These are phyloP conservation scores for Corbicula japonica DNA, from an alignment of 2,888 invertebrate genomes.

Conservation along the genomic window DNA sequence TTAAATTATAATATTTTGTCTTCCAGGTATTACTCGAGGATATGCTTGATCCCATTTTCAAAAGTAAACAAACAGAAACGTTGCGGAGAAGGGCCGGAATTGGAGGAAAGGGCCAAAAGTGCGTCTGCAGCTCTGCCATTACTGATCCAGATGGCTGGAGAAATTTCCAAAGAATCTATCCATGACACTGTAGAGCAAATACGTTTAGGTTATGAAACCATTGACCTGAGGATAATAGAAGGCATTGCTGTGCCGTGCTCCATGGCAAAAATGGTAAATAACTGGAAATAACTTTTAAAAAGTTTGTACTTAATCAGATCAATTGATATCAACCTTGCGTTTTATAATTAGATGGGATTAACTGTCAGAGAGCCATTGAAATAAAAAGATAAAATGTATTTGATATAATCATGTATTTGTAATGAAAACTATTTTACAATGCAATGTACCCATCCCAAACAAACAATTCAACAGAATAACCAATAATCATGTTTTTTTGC, in stretches of 20 bases:
- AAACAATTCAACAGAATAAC: too few relatives aligned
- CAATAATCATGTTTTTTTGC: too few relatives aligned
- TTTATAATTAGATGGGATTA: too few relatives aligned
- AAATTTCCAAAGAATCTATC: background rate
- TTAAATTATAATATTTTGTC: background rate
- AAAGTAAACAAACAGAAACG: background rate
- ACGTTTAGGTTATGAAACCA: background rate
- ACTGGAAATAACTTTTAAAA: background rate
- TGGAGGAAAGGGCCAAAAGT: constrained; percentile 4
- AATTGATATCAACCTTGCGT: too few relatives aligned
- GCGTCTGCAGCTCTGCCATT: constrained; percentile 2
- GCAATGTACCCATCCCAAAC: too few relatives aligned
- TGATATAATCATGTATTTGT: too few relatives aligned
- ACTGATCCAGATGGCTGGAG: constrained; percentile 1
- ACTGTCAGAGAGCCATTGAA: too few relatives aligned
- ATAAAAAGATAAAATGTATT: too few relatives aligned
- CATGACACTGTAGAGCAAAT: background rate
- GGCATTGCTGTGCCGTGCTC: constrained; percentile 4
- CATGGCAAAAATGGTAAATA: constrained; percentile 3
- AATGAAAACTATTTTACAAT: too few relatives aligned
- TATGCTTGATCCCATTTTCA: constrained; percentile 14
- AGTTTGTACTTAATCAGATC: too few relatives aligned
- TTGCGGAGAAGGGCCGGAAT: constrained; percentile 7
- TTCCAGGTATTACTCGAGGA: constrained; percentile 16
- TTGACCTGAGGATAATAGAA: constrained; percentile 6